Base-by-base conservation (phyloP, 2,888 invertebrate species). In the Galerucella nymphaeae region DNA sequence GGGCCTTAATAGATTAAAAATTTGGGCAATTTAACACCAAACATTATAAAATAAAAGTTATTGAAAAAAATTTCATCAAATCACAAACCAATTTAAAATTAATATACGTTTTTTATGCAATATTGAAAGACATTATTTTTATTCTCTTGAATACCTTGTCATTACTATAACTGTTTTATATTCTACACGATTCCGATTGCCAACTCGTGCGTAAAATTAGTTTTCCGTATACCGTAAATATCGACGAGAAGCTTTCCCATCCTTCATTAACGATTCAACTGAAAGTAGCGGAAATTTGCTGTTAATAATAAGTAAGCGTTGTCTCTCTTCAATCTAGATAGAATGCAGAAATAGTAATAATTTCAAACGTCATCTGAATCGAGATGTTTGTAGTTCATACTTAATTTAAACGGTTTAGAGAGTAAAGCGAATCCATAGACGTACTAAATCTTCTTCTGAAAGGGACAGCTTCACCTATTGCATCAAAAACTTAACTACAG, bases 101-200 rank as follows among this genome's bases (percentile, higher is more conserved):
- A 13, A 13, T 45, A 45, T 45, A 45, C 8, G 6, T 30, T 30
- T 30, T 30, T n/a, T n/a, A n/a, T n/a, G n/a, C n/a, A n/a, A n/a
- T n/a, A n/a, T n/a, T n/a, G n/a, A n/a, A n/a, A n/a, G n/a, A n/a
- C 8, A 30, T 30, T n/a, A n/a, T 2, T 50, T n/a, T n/a, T 50
- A 6, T 50, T 50, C 14, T 6, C 14, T n/a, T 3, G 14, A 50
- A n/a, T 5, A 50, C n/a, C n/a, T 50, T 16, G n/a, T 8, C 1
- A 50, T 50, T 50, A 50, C 14, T n/a, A 50, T 50, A 50, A 50
- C 50, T 50, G 50, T 50, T 50, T 50, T 50, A n/a, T n/a, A 50
- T 50, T 50, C 50, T 50, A n/a, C 50, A 50, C 16, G 14, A 50
- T 50, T 50, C n/a, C 50, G 1, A n/a, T 50, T 50, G 14, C 50